Evolutionary conservation across 2,888 invertebrate species (phyloP).

Genomic region (Tiliacea aurago): DNA sequence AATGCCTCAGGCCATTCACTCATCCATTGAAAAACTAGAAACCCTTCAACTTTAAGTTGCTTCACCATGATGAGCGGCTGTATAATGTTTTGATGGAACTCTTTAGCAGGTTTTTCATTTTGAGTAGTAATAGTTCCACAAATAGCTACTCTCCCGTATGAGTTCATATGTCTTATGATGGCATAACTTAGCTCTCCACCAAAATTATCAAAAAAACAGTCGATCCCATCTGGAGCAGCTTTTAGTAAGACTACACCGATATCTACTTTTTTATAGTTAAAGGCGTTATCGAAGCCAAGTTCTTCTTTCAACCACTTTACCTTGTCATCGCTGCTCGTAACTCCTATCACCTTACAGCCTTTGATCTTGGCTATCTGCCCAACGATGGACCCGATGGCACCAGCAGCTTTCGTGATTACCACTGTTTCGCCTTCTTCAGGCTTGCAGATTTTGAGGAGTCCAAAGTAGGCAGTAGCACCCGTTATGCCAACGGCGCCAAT

Average conservation of each 20-base stretch:
- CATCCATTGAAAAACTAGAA: slow-evolving; percentile 86
- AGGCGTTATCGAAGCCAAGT: slow-evolving; percentile 92
- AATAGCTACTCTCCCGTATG: slow-evolving; percentile 10
- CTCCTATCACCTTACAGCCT: slow-evolving; percentile 92
- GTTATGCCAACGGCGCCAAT: slow-evolving; percentile 90
- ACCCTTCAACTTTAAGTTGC: slow-evolving; percentile 89
- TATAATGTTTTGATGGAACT: not conserved
- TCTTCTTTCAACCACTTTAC: slow-evolving; percentile 86
- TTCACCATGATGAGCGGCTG: slow-evolving; percentile 1
- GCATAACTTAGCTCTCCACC: slow-evolving; percentile 17
- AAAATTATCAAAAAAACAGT: slow-evolving; percentile 31
- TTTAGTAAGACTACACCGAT: not conserved
- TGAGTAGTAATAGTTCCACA: not conserved
- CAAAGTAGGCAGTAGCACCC: slow-evolving; percentile 92
- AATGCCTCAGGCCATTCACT: slow-evolving; percentile 87
- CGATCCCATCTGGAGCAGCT: slow-evolving; percentile 26
- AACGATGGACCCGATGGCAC: slow-evolving; percentile 93
- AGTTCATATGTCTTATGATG: slow-evolving; percentile 5
- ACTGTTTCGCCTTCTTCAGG: slow-evolving; percentile 83
- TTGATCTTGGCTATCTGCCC: slow-evolving; percentile 94
- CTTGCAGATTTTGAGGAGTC: slow-evolving; percentile 78
- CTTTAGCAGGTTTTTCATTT: not conserved
- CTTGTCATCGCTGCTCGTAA: slow-evolving; percentile 87
- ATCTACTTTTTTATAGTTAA: slow-evolving; percentile 67
- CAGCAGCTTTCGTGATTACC: slow-evolving; percentile 93